Evolutionary conservation across 35 echinoderm and acorn worm species (phyloP), one percentile per base, ranked within the genome.

Genomic region (Acanthaster planci): DNA sequence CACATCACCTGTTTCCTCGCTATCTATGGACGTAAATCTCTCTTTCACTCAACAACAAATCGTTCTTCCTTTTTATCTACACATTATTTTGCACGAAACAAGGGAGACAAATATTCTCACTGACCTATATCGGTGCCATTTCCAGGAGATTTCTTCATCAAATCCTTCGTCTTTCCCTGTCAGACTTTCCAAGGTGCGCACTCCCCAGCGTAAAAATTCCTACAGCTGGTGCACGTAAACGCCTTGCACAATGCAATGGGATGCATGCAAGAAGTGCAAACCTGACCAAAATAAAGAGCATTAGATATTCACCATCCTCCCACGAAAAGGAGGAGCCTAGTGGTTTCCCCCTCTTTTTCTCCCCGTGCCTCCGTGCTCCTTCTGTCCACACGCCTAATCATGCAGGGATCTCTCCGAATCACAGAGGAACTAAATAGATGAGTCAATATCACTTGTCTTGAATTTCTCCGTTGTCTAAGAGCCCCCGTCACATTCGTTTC

Each of bases 81-180:
- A n/a, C n/a, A n/a, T n/a, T n/a, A n/a, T n/a, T n/a, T n/a, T n/a
- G n/a, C n/a, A n/a, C n/a, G n/a, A n/a, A n/a, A n/a, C n/a, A 47
- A 47, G 42, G 42, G 42, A 6, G 12, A 12, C 4, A 47, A 47
- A 47, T 47, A 47, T 6, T 47, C 12, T 19, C 14, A 34, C 64
- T 72, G 2, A 72, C 64, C 64, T 72, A 26, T 72, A 27, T 72
- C 34, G 64, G 18, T 26, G 64, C 64, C 64, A 72, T 72, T 72
- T 72, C 30, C 64, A 72, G 64, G 30, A 14, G 21, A 72, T 72
- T 72, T 21, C 42, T 47, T 72, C 34, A 34, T 2, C 64, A 72
- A 31, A 14, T 34, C 19, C n/a, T 26, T 26, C 19, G 23, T 72
- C 64, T 72, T 19, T 26, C 42, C 34, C 27, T 72, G 23, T 26